phyloP scores from a whole-genome alignment of 2,888 invertebrate species.

The Netelia melanura region DNA sequence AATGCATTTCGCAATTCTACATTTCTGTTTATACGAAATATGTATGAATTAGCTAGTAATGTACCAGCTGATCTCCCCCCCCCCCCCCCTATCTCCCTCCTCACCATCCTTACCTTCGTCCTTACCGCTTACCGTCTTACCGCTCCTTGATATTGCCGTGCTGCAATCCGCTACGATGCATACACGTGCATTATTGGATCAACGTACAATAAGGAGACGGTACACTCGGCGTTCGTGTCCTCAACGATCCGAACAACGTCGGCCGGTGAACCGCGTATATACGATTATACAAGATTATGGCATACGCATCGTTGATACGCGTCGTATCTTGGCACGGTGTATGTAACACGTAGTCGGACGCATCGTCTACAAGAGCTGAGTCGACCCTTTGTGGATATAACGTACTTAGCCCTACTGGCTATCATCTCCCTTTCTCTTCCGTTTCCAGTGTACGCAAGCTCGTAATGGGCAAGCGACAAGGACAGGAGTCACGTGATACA shows the following conservation, averaged over 20 bases:
- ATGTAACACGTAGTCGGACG: no score
- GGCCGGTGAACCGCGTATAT: neutral
- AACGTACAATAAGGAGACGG: neutral
- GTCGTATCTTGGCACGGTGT: neutral
- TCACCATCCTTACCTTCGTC: no score
- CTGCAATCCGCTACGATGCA: no score
- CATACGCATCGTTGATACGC: neutral
- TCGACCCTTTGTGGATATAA: slow-evolving; percentile 3
- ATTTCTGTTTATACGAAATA: slow-evolving; percentile 12
- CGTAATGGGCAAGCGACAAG: neutral
- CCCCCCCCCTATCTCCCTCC: no score
- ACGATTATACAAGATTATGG: slow-evolving; percentile 1
- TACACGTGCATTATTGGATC: no score
- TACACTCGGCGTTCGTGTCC: neutral
- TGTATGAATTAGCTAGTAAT: neutral
- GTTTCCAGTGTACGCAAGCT: neutral
- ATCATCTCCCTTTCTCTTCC: neutral
- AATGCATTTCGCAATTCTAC: neutral
- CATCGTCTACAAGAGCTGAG: slow-evolving; percentile 3
- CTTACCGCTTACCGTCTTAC: no score
- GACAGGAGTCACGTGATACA: neutral
- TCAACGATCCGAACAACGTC: neutral
- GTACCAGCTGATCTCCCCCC: no score
- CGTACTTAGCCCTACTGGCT: neutral
- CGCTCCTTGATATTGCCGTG: no score